Evolutionary conservation across 2,797 vertebrate genomes (phyloP).

Genomic region (Mareca penelope): DNA sequence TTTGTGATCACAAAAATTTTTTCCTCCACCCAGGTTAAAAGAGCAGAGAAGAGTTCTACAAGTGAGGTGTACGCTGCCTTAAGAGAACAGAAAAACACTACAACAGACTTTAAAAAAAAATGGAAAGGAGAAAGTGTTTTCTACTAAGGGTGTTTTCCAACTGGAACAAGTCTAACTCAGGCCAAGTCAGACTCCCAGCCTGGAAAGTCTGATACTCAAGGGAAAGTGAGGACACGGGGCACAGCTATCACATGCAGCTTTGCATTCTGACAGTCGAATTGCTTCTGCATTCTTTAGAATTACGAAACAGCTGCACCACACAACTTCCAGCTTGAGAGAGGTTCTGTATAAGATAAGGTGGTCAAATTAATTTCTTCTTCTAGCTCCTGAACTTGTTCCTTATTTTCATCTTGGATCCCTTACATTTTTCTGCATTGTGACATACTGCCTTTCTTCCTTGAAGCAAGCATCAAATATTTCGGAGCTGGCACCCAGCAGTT

Average conservation of each 20-base stretch:
- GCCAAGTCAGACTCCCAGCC: slow-evolving; percentile 41
- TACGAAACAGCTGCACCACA: neutral
- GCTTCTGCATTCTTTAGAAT: neutral
- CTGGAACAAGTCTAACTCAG: neutral
- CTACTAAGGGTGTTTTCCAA: slow-evolving; percentile 23
- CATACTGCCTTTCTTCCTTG: neutral
- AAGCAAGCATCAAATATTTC: neutral
- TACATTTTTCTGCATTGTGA: neutral
- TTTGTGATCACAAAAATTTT: neutral
- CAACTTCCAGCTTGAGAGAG: neutral
- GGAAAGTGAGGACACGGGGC: slow-evolving; percentile 1
- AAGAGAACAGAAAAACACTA: neutral
- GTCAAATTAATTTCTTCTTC: neutral
- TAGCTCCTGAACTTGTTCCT: neutral
- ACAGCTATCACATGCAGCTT: neutral
- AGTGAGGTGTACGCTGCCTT: neutral
- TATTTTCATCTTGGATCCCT: neutral
- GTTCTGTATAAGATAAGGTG: neutral
- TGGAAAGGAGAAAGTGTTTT: slow-evolving; percentile 1
- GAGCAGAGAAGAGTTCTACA: neutral
- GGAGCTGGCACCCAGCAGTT: neutral
- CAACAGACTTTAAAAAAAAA: neutral
- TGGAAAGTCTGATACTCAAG: slow-evolving; percentile 38
- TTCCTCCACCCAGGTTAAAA: slow-evolving; percentile 41
- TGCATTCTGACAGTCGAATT: neutral